phyloP scores from a whole-genome alignment of 2,797 vertebrate genomes.

The Ptychobarbus kaznakovi region DNA sequence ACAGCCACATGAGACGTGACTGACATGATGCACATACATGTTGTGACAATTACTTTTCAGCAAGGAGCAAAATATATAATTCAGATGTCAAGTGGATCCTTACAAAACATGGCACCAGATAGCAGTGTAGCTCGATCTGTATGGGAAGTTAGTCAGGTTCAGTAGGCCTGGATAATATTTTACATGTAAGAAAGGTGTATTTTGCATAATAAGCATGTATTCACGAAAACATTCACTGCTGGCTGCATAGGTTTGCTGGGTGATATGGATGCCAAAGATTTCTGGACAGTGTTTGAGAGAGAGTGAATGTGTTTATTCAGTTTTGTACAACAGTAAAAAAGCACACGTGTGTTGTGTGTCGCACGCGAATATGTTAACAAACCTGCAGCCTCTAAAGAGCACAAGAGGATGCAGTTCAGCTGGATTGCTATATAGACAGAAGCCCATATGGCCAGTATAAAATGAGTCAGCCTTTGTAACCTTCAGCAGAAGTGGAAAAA shows the following conservation, averaged over 20 bases:
- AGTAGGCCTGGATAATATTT: neutral
- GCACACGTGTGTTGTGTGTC: neutral
- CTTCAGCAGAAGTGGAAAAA: conserved; percentile 1
- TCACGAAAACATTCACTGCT: neutral
- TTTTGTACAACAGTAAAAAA: neutral
- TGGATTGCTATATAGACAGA: conserved; percentile 1
- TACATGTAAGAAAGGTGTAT: neutral
- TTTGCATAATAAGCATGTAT: neutral
- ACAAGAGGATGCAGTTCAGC: neutral
- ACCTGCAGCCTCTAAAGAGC: neutral
- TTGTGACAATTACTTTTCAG: conserved; percentile 27
- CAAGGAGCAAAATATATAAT: conserved; percentile 11
- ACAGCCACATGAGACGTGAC: neutral
- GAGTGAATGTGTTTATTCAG: neutral
- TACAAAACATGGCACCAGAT: conserved; percentile 19
- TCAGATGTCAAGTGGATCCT: conserved; percentile 22
- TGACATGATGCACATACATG: conserved; percentile 6
- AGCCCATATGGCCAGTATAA: conserved; percentile 26
- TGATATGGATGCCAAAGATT: neutral
- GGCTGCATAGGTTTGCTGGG: neutral
- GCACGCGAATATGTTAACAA: neutral
- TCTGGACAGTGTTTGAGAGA: neutral
- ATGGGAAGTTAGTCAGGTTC: neutral
- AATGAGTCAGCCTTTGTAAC: neutral
- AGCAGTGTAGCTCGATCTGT: neutral